phyloP scores from a whole-genome alignment of 2,113 vertebrate species.

The Silurus meridionalis region DNA sequence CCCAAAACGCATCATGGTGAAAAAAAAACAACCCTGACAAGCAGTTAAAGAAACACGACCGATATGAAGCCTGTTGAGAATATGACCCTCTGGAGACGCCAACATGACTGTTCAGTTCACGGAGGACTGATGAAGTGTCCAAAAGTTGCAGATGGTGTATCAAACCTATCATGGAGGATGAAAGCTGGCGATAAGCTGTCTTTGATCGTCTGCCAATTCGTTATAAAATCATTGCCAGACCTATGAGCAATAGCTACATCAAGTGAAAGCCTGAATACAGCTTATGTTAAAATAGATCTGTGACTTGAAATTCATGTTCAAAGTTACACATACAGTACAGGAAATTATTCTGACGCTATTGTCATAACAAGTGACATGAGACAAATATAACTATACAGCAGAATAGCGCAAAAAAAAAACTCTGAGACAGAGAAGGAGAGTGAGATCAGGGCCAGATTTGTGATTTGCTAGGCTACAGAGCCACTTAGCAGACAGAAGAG shows the following conservation, averaged over 20 bases:
- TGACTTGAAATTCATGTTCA: neutral
- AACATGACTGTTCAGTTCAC: slow-evolving; percentile 32
- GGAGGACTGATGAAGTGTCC: slow-evolving; percentile 15
- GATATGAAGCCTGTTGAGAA: neutral
- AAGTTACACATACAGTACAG: neutral
- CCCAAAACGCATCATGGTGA: slow-evolving; percentile 2
- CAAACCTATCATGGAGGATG: slow-evolving; percentile 25
- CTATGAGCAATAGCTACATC: slow-evolving; percentile 9
- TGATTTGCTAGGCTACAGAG: slow-evolving; percentile 76
- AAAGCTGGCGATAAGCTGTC: slow-evolving; percentile 29
- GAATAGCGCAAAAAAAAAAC: slow-evolving; percentile 7
- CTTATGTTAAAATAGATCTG: no score
- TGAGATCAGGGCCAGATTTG: slow-evolving; percentile 42
- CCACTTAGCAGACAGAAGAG: slow-evolving; percentile 73
- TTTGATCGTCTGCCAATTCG: slow-evolving; percentile 41
- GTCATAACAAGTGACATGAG: slow-evolving; percentile 35
- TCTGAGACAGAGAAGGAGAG: slow-evolving; percentile 6
- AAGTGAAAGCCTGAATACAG: neutral
- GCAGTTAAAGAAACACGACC: slow-evolving; percentile 21
- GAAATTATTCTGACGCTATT: slow-evolving; percentile 21
- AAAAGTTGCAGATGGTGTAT: slow-evolving; percentile 43
- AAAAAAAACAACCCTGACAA: slow-evolving; percentile 12
- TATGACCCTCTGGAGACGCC: slow-evolving; percentile 19
- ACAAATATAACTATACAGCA: slow-evolving; percentile 15
- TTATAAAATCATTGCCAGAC: slow-evolving; percentile 23